Evolutionary conservation across 2,888 invertebrate genomes (phyloP).

Genomic region (Eristalinus aeneus): DNA sequence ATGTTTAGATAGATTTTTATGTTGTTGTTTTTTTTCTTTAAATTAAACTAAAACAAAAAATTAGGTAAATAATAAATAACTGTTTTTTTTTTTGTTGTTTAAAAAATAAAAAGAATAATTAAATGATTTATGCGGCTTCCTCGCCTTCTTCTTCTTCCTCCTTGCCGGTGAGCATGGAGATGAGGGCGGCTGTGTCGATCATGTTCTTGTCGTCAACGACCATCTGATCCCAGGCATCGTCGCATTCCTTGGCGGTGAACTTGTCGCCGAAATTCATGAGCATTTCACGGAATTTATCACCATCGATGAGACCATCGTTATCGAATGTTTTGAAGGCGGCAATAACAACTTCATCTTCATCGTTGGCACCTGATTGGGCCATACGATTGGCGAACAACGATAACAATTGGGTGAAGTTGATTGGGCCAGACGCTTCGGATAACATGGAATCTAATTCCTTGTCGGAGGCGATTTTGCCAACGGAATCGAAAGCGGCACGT

Average conservation of each 20-base stretch:
- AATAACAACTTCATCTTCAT: slow-evolving; percentile 95
- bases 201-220: slow-evolving; percentile 94
- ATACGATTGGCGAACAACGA: slow-evolving; percentile 95
- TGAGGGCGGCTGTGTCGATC: slow-evolving; percentile 93
- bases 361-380: slow-evolving; percentile 92
- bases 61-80: slow-evolving; percentile 54
- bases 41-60: slow-evolving; percentile 69
- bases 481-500: slow-evolving; percentile 94
- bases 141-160: slow-evolving; percentile 92
- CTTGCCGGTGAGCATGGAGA: slow-evolving; percentile 93
- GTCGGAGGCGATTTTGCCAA: slow-evolving; percentile 93
- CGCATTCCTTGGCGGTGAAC: slow-evolving; percentile 92
- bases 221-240: slow-evolving; percentile 96
- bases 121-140: slow-evolving; percentile 81
- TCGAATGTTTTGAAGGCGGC: slow-evolving; percentile 96
- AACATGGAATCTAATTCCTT: slow-evolving; percentile 96
- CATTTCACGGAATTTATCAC: slow-evolving; percentile 93
- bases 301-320: slow-evolving; percentile 92
- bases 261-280: slow-evolving; percentile 97
- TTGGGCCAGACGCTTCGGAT: slow-evolving; percentile 92
- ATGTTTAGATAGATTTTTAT: slow-evolving; percentile 56
- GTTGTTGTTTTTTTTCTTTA: slow-evolving; percentile 45
- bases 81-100: neutral
- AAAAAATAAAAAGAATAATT: slow-evolving; percentile 42
- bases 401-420: slow-evolving; percentile 97